These are phyloP conservation scores for Leptopilina myrica DNA, from an alignment of 2,888 invertebrate species.

Conservation along the genomic window DNA sequence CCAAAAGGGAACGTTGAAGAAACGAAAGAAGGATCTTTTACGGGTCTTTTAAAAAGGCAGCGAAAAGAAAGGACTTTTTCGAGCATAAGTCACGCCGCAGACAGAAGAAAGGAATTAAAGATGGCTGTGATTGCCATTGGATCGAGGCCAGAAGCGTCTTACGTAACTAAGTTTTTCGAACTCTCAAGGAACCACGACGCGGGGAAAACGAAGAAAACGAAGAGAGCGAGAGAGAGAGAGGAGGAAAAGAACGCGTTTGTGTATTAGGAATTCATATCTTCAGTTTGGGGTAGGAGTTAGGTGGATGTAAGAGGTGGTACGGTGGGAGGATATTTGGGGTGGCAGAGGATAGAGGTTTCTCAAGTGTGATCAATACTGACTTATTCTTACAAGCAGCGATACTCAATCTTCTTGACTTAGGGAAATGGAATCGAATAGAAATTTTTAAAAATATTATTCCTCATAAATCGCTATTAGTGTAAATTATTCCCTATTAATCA, in stretches of 20 bases:
- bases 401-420: constrained; percentile 64
- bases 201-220: constrained; percentile 33
- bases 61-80: constrained; percentile 59
- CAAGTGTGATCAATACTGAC: constrained; percentile 72
- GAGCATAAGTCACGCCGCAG: constrained; percentile 65
- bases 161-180: constrained; percentile 68
- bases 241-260: constrained; percentile 45
- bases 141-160: constrained; percentile 64
- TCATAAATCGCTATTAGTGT: too few relatives aligned
- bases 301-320: background rate
- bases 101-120: constrained; percentile 70
- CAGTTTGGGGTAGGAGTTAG: constrained; percentile 43
- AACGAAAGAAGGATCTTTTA: constrained; percentile 53
- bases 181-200: constrained; percentile 53
- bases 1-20: constrained; percentile 42
- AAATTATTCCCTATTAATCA: too few relatives aligned
- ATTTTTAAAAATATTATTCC: background rate
- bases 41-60: constrained; percentile 41
- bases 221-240: background rate
- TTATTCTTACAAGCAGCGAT: constrained; percentile 71
- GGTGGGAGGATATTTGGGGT: constrained; percentile 46
- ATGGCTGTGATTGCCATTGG: constrained; percentile 70
- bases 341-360: constrained; percentile 60
- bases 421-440: background rate
- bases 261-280: constrained; percentile 74